A percentile compares a stretch with the other conserved stretches of the same genome.
Conservation (phyloP, 1,140 invertebrate genomes). For the Zeugodacus cucurbitae region DNA sequence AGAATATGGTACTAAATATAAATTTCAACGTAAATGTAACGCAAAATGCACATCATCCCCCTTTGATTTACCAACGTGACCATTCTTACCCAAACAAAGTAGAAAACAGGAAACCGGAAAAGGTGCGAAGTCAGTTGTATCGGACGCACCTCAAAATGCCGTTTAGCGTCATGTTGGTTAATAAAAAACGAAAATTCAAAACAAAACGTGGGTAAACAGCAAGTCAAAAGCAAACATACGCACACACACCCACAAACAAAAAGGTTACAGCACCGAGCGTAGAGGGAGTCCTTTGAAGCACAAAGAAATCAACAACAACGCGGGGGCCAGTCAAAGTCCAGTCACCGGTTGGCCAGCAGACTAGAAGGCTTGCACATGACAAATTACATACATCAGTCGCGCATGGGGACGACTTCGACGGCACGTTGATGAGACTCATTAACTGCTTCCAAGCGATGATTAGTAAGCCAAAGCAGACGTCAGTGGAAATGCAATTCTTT, state of each 20-base stretch:
- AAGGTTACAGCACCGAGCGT: background rate
- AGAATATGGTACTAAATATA: no score
- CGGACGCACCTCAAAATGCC: conserved; percentile 4
- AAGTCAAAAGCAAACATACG: background rate
- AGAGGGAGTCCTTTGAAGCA: background rate
- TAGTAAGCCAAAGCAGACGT: background rate
- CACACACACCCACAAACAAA: background rate
- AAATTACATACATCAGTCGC: background rate
- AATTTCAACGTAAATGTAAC: no score
- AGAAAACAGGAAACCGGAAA: conserved; percentile 34
- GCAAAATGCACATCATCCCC: background rate
- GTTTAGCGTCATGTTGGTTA: background rate
- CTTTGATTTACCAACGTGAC: background rate
- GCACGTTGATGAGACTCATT: conserved; percentile 37
- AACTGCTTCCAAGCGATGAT: conserved; percentile 10
- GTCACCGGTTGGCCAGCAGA: background rate
- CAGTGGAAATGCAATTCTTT: background rate
- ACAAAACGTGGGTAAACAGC: conserved; percentile 11
- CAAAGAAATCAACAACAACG: background rate
- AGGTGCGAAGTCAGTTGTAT: conserved; percentile 34
- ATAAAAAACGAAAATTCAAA: background rate
- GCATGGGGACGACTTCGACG: background rate
- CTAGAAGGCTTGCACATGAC: background rate
- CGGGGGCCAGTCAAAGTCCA: background rate
- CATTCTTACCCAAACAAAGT: background rate